These are phyloP conservation scores for Sympetrum striolatum DNA, from an alignment of 2,888 invertebrate species.

Conservation along the genomic window DNA sequence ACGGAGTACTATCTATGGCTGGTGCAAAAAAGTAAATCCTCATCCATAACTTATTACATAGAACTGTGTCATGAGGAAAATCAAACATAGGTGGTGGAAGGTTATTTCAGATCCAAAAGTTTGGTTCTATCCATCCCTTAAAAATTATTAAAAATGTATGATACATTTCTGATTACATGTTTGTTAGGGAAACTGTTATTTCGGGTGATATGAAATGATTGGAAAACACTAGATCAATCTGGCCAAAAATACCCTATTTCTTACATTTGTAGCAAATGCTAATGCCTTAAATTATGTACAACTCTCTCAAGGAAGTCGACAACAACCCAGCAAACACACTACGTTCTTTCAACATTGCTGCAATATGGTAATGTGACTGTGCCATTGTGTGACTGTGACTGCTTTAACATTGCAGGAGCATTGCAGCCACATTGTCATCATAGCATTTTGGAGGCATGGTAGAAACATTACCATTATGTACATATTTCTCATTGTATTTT, in stretches of 20 bases:
- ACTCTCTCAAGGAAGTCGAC: not conserved
- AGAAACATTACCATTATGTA: too few species aligned
- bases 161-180: not conserved
- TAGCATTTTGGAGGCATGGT: too few species aligned
- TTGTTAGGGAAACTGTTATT: not conserved
- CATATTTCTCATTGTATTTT: too few species aligned
- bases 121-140: not conserved
- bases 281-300: not conserved
- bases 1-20: not conserved
- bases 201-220: not conserved
- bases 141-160: not conserved
- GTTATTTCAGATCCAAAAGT: not conserved
- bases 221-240: not conserved
- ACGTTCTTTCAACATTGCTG: too few species aligned
- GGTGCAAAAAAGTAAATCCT: slow-evolving; percentile 14
- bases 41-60: slow-evolving; percentile 28
- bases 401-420: too few species aligned
- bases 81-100: not conserved
- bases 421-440: too few species aligned
- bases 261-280: not conserved
- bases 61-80: not conserved
- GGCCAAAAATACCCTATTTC: not conserved
- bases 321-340: too few species aligned
- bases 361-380: too few species aligned
- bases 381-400: too few species aligned